phyloP scores from a whole-genome alignment of 2,113 vertebrate species.

The Carassius gibelio region DNA sequence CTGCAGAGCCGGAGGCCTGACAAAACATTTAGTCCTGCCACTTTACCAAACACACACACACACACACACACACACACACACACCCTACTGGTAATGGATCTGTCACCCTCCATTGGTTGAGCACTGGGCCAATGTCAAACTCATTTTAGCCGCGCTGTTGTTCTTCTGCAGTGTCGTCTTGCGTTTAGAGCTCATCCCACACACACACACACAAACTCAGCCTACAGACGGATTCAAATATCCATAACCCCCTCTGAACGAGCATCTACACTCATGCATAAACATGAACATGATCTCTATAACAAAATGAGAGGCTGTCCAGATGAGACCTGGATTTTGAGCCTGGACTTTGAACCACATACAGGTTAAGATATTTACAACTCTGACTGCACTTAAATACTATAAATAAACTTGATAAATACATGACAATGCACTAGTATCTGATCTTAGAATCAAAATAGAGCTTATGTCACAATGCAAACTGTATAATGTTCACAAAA shows the following conservation, averaged over 20 bases:
- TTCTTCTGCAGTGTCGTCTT: conserved; percentile 46
- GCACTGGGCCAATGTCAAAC: conserved; percentile 72
- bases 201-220: neutral
- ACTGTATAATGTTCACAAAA: neutral
- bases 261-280: conserved; percentile 39
- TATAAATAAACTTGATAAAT: neutral
- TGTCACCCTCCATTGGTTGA: conserved; percentile 71
- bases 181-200: neutral
- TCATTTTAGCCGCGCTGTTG: conserved; percentile 65
- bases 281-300: neutral
- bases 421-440: neutral
- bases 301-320: neutral
- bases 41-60: conserved; percentile 42
- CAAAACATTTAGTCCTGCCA: conserved; percentile 73
- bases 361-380: neutral
- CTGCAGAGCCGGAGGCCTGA: conserved; percentile 60
- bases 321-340: neutral
- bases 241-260: conserved; percentile 21
- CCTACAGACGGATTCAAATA: conserved; percentile 16
- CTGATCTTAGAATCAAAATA: neutral
- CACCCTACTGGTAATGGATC: conserved; percentile 66
- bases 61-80: too few relatives aligned
- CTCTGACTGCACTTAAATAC: neutral
- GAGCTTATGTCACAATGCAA: neutral
- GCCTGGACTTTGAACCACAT: neutral